phyloP scores from a whole-genome alignment of 2,113 vertebrate species.

The Brachyhypopomus occidentalis region DNA sequence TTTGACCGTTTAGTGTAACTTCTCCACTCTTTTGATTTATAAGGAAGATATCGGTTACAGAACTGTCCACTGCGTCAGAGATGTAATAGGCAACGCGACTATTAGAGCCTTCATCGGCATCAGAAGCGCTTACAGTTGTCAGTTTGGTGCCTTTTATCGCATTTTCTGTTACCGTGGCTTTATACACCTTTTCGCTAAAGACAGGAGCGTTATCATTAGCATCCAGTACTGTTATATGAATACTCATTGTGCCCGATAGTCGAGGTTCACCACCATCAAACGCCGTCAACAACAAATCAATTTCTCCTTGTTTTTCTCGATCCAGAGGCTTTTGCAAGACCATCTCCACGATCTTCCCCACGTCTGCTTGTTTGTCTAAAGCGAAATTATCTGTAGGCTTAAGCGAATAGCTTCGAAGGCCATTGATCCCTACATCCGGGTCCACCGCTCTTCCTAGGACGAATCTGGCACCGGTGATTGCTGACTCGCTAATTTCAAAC shows the following conservation, averaged over 20 bases:
- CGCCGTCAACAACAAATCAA: conserved; percentile 58
- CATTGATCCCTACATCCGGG: conserved; percentile 61
- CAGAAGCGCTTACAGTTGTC: conserved; percentile 58
- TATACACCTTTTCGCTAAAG: conserved; percentile 57
- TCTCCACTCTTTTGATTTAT: conserved; percentile 69
- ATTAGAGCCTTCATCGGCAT: conserved; percentile 68
- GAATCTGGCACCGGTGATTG: conserved; percentile 59
- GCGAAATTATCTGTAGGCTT: conserved; percentile 34
- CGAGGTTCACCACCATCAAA: conserved; percentile 62
- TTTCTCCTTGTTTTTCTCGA: conserved; percentile 61
- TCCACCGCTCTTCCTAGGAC: conserved; percentile 57
- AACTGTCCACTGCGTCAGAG: conserved; percentile 54
- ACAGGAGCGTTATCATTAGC: conserved; percentile 53
- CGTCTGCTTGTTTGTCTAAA: conserved; percentile 56
- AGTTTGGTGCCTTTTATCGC: conserved; percentile 47
- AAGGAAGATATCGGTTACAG: conserved; percentile 54
- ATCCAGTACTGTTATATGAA: conserved; percentile 58
- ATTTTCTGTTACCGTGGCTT: conserved; percentile 51
- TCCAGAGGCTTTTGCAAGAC: conserved; percentile 60
- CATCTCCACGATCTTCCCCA: conserved; percentile 54
- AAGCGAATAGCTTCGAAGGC: conserved; percentile 59
- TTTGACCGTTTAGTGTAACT: conserved; percentile 56
- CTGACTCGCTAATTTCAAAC: conserved; percentile 62
- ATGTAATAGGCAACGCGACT: conserved; percentile 65
- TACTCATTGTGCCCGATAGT: conserved; percentile 63